A percentile compares a stretch with the other conserved stretches of the same genome.
Evolutionary conservation across 1,140 invertebrate species (phyloP).

Genomic region (Trichomalopsis sarcophagae): DNA sequence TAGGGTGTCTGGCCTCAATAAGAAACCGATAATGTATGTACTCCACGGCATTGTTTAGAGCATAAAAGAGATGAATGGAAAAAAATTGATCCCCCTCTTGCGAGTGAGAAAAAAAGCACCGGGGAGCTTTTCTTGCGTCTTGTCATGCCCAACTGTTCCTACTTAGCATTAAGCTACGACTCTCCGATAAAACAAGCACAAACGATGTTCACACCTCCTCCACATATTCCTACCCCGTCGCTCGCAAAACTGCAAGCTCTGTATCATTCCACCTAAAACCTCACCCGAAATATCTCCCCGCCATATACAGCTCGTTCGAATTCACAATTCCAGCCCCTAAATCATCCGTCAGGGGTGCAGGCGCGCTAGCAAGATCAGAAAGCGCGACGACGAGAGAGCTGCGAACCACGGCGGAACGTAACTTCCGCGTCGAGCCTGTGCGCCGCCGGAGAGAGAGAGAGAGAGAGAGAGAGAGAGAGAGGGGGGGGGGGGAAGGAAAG

Average conservation of each 20-base stretch:
- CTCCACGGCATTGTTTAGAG: neutral
- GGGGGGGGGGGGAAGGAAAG: slow-evolving; percentile 11
- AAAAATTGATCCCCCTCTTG: neutral
- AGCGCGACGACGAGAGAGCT: neutral
- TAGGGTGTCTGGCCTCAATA: neutral
- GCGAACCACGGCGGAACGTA: neutral
- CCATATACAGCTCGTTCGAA: neutral
- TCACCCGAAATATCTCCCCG: neutral
- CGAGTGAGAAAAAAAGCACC: neutral
- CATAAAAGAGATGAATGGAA: slow-evolving; percentile 4
- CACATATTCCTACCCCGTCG: too few species aligned
- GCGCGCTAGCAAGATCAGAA: neutral
- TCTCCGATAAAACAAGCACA: too few species aligned
- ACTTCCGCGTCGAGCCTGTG: neutral
- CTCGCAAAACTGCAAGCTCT: too few species aligned
- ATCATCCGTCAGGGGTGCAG: neutral
- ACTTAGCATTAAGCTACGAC: neutral
- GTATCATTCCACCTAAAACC: neutral
- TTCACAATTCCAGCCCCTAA: neutral
- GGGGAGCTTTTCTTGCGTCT: neutral
- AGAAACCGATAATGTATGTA: neutral
- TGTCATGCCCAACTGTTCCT: neutral
- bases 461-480: neutral
- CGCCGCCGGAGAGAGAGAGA: neutral
- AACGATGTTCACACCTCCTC: too few species aligned